Percentiles rank a stretch among this genome's conserved stretches.
Evolutionary conservation across 1,140 invertebrate species (phyloP).

Genomic region (Mya arenaria): DNA sequence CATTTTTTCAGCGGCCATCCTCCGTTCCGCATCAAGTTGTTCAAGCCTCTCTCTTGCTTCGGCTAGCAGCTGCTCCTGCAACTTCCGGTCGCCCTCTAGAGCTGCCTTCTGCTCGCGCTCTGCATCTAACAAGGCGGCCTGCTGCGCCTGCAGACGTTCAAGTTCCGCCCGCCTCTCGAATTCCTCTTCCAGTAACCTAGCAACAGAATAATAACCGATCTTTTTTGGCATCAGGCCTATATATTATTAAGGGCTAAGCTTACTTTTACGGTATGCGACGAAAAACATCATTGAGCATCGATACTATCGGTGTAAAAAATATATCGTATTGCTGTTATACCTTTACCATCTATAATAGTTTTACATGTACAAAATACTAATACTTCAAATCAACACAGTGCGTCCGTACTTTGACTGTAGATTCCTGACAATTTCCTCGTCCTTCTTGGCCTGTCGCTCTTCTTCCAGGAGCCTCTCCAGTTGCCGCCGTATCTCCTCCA

Average conservation of each 20-base stretch:
- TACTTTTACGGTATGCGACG: no score
- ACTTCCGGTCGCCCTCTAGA: conserved; percentile 84
- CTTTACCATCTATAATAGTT: no score
- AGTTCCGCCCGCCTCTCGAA: conserved; percentile 91
- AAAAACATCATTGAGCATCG: no score
- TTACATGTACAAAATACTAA: no score
- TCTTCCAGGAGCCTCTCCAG: conserved; percentile 88
- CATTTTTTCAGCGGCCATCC: conserved; percentile 86
- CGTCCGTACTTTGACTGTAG: conserved; percentile 85
- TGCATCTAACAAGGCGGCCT: conserved; percentile 87
- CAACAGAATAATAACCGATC: no score
- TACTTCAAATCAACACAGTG: no score
- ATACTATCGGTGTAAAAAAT: no score
- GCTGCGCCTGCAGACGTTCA: conserved; percentile 89
- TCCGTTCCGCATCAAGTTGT: conserved; percentile 87
- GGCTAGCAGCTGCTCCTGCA: conserved; percentile 87
- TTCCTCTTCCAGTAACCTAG: conserved; percentile 90
- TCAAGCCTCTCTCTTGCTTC: conserved; percentile 86
- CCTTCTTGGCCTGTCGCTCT: conserved; percentile 90
- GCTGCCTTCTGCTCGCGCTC: conserved; percentile 86
- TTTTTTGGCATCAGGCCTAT: no score
- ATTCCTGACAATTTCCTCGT: conserved; percentile 91
- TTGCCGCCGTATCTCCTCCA: conserved; percentile 86
- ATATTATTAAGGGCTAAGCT: no score
- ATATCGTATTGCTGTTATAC: no score